These are phyloP conservation scores for Amphimallon solstitiale DNA, from an alignment of 2,888 invertebrate genomes.

Conservation along the genomic window DNA sequence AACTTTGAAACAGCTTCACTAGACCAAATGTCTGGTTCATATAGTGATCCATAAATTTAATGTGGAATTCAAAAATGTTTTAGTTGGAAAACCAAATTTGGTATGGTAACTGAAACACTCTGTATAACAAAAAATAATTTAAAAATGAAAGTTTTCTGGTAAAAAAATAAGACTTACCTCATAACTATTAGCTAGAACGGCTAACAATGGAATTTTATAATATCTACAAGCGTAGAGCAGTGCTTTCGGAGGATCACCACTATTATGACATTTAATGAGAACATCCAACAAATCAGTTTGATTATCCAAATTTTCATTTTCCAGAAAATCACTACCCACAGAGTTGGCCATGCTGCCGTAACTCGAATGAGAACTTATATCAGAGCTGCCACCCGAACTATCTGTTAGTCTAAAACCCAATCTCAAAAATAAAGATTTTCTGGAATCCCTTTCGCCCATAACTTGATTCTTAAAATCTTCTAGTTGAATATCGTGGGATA, in stretches of 20 bases:
- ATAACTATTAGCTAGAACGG: slow-evolving; percentile 75
- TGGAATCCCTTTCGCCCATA: slow-evolving; percentile 58
- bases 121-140: too few relatives aligned
- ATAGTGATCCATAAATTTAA: too few relatives aligned
- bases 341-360: slow-evolving; percentile 58
- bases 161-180: slow-evolving; percentile 65
- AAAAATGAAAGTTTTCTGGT: too few relatives aligned
- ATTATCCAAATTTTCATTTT: slow-evolving; percentile 46
- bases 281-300: slow-evolving; percentile 69
- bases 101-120: too few relatives aligned
- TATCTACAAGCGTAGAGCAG: slow-evolving; percentile 69
- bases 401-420: slow-evolving; percentile 55
- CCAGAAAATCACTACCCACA: slow-evolving; percentile 60
- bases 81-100: too few relatives aligned
- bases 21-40: too few relatives aligned
- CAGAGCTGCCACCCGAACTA: slow-evolving; percentile 37
- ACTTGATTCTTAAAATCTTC: slow-evolving; percentile 52
- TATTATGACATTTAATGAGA: slow-evolving; percentile 74
- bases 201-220: slow-evolving; percentile 70
- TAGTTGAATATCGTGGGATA: slow-evolving; percentile 53
- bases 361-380: slow-evolving; percentile 46
- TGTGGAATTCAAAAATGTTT: too few relatives aligned
- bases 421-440: slow-evolving; percentile 59
- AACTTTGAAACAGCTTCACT: too few relatives aligned
- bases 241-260: slow-evolving; percentile 75